Percentiles rank a stretch among this genome's conserved stretches.
Evolutionary conservation across 2,888 invertebrate genomes (phyloP).

Genomic region (Glyphotaelius pellucidus): DNA sequence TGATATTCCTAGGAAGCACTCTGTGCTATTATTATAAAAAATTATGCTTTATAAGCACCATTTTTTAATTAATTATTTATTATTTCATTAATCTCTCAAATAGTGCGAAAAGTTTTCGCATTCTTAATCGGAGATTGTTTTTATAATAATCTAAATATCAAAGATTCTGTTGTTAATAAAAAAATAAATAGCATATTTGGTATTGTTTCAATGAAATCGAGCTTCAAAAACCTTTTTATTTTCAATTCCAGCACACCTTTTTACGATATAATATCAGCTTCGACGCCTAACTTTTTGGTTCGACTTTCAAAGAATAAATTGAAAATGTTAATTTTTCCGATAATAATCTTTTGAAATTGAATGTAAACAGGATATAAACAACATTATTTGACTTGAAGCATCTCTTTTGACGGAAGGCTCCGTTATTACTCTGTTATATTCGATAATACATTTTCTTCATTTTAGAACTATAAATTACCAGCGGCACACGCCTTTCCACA

Average conservation of each 20-base stretch:
- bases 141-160: no score
- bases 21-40: no score
- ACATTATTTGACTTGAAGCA: slow-evolving; percentile 11
- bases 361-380: slow-evolving; percentile 6
- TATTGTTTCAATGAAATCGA: not conserved
- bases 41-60: no score
- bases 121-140: not conserved
- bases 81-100: no score
- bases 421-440: slow-evolving; percentile 27
- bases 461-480: not conserved
- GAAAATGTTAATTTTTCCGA: slow-evolving; percentile 20
- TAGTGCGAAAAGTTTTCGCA: not conserved
- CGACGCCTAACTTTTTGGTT: not conserved
- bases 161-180: not conserved
- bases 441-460: not conserved
- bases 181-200: not conserved
- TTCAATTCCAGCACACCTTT: not conserved
- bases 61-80: no score
- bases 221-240: not conserved
- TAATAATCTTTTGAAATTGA: slow-evolving; percentile 14
- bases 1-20: no score
- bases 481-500: not conserved
- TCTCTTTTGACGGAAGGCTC: not conserved
- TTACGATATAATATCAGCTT: not conserved
- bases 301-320: not conserved